Evolutionary conservation across 1,140 invertebrate genomes (phyloP).

Genomic region (Drosophila orena): DNA sequence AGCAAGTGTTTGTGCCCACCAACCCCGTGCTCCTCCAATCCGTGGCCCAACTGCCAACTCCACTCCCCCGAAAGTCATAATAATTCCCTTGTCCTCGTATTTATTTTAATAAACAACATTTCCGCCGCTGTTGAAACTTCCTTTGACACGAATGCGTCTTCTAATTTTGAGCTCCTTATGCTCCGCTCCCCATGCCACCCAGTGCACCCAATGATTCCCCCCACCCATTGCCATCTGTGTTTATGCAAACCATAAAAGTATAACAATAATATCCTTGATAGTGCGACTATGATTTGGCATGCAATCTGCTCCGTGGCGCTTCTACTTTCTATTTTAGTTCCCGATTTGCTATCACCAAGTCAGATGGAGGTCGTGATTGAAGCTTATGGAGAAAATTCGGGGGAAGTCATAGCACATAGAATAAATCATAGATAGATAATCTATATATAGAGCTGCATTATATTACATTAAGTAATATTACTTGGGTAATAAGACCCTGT

Average conservation of each 20-base stretch:
- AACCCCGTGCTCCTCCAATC: constrained; percentile 7
- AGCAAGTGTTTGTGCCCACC: constrained; percentile 59
- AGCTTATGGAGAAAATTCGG: neutral
- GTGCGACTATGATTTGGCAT: constrained; percentile 58
- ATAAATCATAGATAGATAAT: neutral
- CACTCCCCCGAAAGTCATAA: constrained; percentile 33
- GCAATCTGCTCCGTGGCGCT: constrained; percentile 48
- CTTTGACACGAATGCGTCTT: constrained; percentile 70
- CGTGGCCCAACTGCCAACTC: neutral
- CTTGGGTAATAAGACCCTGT: too few relatives aligned
- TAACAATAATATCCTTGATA: constrained; percentile 44
- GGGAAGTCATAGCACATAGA: neutral
- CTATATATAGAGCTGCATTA: neutral
- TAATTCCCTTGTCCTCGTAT: constrained; percentile 74
- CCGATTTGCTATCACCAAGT: constrained; percentile 31
- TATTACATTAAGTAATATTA: neutral
- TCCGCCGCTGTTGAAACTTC: constrained; percentile 71
- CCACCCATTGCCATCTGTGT: constrained; percentile 25
- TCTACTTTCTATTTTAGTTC: constrained; percentile 62
- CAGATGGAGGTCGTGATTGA: constrained; percentile 28
- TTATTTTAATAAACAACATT: constrained; percentile 81
- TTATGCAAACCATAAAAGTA: constrained; percentile 57
- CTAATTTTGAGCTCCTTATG: constrained; percentile 66
- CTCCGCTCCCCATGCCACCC: constrained; percentile 19
- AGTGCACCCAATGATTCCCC: constrained; percentile 1